Evolutionary conservation across 1,140 invertebrate species (phyloP).

Genomic region (Aporrectodea caliginosa): DNA sequence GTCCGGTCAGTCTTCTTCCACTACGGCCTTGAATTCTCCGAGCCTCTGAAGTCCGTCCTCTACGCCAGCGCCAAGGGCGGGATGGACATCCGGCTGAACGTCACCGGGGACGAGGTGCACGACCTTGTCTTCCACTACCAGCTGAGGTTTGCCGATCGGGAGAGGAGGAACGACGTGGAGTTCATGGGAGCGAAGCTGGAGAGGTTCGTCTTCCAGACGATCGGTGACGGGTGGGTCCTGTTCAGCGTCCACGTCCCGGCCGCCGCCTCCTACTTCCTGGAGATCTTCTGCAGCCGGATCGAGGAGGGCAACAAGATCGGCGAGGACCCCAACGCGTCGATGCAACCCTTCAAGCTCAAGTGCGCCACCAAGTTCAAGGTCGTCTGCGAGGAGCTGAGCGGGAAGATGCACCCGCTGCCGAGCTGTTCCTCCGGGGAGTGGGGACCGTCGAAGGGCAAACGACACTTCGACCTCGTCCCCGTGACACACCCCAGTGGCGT

Average conservation of each 20-base stretch:
- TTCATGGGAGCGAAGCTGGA: constrained; percentile 85
- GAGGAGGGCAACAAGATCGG: constrained; percentile 49
- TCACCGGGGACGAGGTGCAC: constrained; percentile 49
- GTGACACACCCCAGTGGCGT: constrained; percentile 58
- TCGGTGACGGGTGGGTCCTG: constrained; percentile 48
- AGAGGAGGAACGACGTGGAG: constrained; percentile 73
- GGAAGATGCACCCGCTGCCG: constrained; percentile 92
- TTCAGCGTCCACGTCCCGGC: constrained; percentile 86
- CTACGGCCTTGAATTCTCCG: constrained; percentile 85
- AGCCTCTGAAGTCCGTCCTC: constrained; percentile 77
- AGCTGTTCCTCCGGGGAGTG: constrained; percentile 98
- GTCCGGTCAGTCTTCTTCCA: constrained; percentile 97
- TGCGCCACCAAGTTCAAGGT: constrained; percentile 99
- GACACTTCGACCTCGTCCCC: constrained; percentile 67
- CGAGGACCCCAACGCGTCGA: constrained; percentile 39
- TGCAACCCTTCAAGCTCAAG: constrained; percentile 89
- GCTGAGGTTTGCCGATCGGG: constrained; percentile 50
- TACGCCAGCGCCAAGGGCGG: constrained; percentile 73
- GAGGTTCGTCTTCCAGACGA: constrained; percentile 91
- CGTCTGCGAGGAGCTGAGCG: constrained; percentile 81
- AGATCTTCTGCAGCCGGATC: constrained; percentile 97
- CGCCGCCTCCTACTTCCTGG: constrained; percentile 85
- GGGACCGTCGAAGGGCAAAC: constrained; percentile 93
- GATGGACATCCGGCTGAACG: constrained; percentile 49
- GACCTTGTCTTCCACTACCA: constrained; percentile 56